Conservation (phyloP, 2,888 invertebrate species). For the Rhagium mordax region DNA sequence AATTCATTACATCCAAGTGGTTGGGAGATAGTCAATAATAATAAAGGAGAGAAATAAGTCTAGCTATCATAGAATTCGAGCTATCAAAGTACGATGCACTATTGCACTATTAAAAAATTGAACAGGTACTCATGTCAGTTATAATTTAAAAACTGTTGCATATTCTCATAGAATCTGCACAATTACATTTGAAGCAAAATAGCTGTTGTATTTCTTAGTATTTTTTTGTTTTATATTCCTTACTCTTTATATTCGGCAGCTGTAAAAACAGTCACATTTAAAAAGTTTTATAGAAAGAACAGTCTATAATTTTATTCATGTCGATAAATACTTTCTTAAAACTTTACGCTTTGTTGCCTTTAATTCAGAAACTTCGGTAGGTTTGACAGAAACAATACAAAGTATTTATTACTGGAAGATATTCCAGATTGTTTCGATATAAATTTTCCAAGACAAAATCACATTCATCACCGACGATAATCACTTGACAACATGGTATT, state of each 20-base stretch:
- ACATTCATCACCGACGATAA: background rate
- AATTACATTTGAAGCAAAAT: background rate
- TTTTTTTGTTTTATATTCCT: background rate
- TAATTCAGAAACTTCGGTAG: background rate
- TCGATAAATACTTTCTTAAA: background rate
- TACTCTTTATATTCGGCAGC: background rate
- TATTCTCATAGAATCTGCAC: background rate
- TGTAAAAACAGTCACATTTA: background rate
- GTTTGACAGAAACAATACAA: conserved; percentile 1
- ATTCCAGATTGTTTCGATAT: background rate
- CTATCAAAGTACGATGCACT: too few species aligned
- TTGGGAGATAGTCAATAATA: too few species aligned
- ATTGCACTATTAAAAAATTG: too few species aligned
- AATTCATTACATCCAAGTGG: too few species aligned
- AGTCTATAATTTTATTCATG: background rate
- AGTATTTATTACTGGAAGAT: background rate
- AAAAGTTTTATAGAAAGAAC: background rate
- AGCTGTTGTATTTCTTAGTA: background rate
- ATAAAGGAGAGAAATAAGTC: too few species aligned
- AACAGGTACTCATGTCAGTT: too few species aligned
- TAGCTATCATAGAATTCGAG: too few species aligned
- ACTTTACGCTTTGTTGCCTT: background rate
- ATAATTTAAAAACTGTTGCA: too few species aligned
- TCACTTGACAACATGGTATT: background rate
- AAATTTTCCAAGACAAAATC: conserved; percentile 4